Base-by-base conservation (phyloP, 2,888 invertebrate species). In the Clostera curtula region DNA sequence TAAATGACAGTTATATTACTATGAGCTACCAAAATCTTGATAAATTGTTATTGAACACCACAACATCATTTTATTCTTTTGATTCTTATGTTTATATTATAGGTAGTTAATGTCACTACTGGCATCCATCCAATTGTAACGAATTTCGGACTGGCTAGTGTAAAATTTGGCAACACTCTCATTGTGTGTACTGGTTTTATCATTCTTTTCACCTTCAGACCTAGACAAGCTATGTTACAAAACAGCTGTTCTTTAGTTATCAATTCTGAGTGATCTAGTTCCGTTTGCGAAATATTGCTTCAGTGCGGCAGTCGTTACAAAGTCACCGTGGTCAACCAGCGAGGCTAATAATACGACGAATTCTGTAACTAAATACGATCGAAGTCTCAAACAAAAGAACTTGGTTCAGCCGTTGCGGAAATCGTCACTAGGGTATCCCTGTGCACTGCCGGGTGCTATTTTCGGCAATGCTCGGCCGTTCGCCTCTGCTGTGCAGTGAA, bases 401-500 rank as follows among this genome's bases (percentile, higher is more conserved):
- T 41, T 45, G 42, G 46, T 39, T 36, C 38, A 34, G 41, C 32
- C 36, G 52, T 55, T 57, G 51, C 51, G 60, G 64, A 61, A 72
- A 71, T 73, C 74, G 69, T 72, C 73, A 72, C 60, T 66, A 65
- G 70, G 72, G 69, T 70, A 64, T 60, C 71, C 74, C 69, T 54
- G 54, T 73, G 69, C 71, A 77, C 70, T 76, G 74, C 77, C 79
- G 80, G 79, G 73, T 70, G 74, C 74, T 83, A 83, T 83, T 83
- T 83, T 66, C 43, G 79, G 69, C 67, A 49, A 48, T 61, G 59
- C 58, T 63, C 74, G 73, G 75, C 58, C 76, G 70, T 74, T 72
- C 66, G 73, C 72, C 75, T 66, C 62, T 62, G 53, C 54, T 61
- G 61, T 72, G 74, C 72, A 72, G 56, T 62, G 54, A 48, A 46